A percentile compares a stretch with the other conserved stretches of the same genome.
These are phyloP conservation scores for Leptinotarsa lineolata DNA, from an alignment of 1,140 invertebrate genomes.

Conservation along the genomic window DNA sequence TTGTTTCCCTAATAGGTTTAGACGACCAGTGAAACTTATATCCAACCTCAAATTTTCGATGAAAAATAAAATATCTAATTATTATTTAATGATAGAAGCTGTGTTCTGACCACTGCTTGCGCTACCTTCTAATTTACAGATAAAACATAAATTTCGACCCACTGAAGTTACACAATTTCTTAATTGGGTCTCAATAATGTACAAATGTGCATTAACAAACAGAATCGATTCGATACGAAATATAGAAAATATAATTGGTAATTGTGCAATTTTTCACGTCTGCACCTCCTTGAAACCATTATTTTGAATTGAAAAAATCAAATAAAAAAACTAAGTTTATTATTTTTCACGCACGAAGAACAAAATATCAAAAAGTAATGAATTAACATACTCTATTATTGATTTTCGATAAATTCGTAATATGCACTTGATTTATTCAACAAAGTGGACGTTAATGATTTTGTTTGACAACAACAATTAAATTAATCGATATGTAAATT, in stretches of 20 bases:
- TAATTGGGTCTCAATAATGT: not conserved
- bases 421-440: too few species aligned
- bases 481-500: too few species aligned
- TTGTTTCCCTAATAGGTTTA: too few species aligned
- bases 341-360: not conserved
- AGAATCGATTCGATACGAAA: not conserved
- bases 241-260: too few species aligned
- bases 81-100: slow-evolving; percentile 4
- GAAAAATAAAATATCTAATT: not conserved
- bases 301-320: not conserved
- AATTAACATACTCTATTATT: too few species aligned
- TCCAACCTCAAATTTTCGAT: too few species aligned
- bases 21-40: too few species aligned
- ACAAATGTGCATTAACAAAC: not conserved
- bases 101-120: not conserved
- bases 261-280: too few species aligned
- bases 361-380: not conserved
- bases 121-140: not conserved
- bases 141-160: slow-evolving; percentile 6
- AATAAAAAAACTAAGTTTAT: too few species aligned
- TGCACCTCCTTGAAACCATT: not conserved
- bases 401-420: too few species aligned
- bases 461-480: not conserved
- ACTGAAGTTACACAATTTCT: not conserved
- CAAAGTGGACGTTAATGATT: too few species aligned